Evolutionary conservation across 1,140 invertebrate species (phyloP), one percentile per base, ranked within the genome.

Genomic region (Homalodisca vitripennis): DNA sequence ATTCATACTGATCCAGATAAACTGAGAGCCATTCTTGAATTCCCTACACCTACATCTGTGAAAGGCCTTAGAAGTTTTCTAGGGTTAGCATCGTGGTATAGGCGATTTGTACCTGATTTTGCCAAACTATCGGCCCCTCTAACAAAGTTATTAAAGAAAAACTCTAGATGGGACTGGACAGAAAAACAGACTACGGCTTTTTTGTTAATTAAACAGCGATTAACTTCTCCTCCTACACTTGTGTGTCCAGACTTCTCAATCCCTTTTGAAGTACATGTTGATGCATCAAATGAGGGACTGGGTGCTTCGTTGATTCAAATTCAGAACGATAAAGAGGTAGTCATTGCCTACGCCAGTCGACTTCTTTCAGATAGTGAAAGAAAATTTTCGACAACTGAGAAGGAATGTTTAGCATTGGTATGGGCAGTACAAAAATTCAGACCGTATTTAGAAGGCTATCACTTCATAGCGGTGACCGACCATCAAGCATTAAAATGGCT

Each of bases 401-500:
- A 72, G 64, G 82, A 84, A 76, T 75, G 74, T 55, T 70, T 84
- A 24, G 81, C 78, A 17, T 66, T 83, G 2, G 57, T 82, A 14
- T 77, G 73, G 66, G 76, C 75, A 0, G 74, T 82, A 2, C 69
- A 78, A 34, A 73, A 78, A 30, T 77, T 78, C 32, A 27, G 74
- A 22, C 64, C 69, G 48, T 83, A 80, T 70, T 20, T 84, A 13
- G 68, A 77, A 60, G 78, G 77, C 13, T 74, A 72, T 17, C 66
- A 76, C 6, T 82, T 84, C 57, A 77, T 63, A 1, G 74, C 82
- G 1, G 29, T 77, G 6, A 82, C 80, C 1, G 81, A 84, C 60
- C 81, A 84, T 48, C 71, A 75, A 13, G 68, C 77, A 0, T 67
- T 82, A 3, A 73, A 72, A 53, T 84, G 77, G 74, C 70, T 83